Base-by-base conservation (phyloP, 2,113 vertebrate species). In the Sorex fumeus region DNA sequence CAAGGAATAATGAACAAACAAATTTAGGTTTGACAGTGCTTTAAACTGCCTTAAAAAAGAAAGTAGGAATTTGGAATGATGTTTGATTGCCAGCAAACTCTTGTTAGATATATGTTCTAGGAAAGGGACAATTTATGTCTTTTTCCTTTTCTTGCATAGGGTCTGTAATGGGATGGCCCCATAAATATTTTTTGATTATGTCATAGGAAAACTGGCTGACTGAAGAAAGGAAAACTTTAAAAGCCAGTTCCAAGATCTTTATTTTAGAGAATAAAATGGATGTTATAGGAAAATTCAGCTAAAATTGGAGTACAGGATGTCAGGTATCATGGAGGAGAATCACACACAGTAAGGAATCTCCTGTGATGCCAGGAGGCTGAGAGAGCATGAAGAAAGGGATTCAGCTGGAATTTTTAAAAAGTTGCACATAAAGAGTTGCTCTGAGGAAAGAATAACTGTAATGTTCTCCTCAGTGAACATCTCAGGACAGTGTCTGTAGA, bases 141-240 rank as follows among this genome's bases (percentile, higher is more conserved):
- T 78, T 88, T 84, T 77, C 50, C 62, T 91, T 53, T 85, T 84
- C 76, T 50, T 88, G 70, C 7, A 78, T n/a, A 74, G 45, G n/a
- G 43, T 85, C 84, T 74, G 43, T 32, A 8, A 18, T n/a, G 79
- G 25, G 23, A 75, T 62, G 19, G 11, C 0, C 25, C 57, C 28
- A 74, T 66, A 82, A 47, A 16, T 62, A 45, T 87, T 74, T 93
- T 21, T 36, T 84, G 34, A 47, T 32, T 88, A 11, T 21, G 27
- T 12, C 40, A 89, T 32, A 57, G 27, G 43, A 4, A 23, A 80
- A 36, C 40, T 32, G 21, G 3, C 16, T 90, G 27, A 50, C 27
- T 90, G 64, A 74, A 8, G 45, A 53, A 53, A 67, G 45, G 69
- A 71, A 76, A 25, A 62, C 9, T 77, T 84, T 60, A 21, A 79